Evolutionary conservation across 2,888 invertebrate species (phyloP).

Genomic region (Pomacea canaliculata): DNA sequence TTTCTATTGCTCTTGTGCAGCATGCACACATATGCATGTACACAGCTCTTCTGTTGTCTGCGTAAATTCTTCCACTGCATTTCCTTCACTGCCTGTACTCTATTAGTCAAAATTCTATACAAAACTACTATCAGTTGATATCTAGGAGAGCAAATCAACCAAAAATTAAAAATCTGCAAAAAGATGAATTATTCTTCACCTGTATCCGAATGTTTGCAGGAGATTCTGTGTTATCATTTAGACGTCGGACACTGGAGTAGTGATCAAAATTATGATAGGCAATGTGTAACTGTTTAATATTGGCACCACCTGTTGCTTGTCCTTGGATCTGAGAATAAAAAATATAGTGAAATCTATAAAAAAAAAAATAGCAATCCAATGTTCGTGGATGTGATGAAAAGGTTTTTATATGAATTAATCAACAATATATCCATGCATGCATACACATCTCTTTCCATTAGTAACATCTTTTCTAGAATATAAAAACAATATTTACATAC

Average conservation of each 20-base stretch:
- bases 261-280: conserved; percentile 72
- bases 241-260: conserved; percentile 70
- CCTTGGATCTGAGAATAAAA: conserved; percentile 62
- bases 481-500: conserved; percentile 43
- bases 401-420: background rate
- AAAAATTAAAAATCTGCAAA: too few relatives aligned
- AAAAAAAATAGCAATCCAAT: background rate
- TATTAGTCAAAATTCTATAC: too few relatives aligned
- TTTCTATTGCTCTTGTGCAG: too few relatives aligned
- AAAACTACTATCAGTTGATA: too few relatives aligned
- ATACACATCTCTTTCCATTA: too few relatives aligned
- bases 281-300: conserved; percentile 69
- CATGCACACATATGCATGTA: too few relatives aligned
- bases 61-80: too few relatives aligned
- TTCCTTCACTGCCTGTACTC: too few relatives aligned
- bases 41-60: too few relatives aligned
- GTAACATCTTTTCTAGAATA: too few relatives aligned
- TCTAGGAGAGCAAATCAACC: too few relatives aligned
- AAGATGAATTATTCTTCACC: conserved; percentile 10
- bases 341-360: background rate
- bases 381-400: background rate
- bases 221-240: conserved; percentile 65
- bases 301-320: conserved; percentile 33
- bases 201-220: conserved; percentile 64
- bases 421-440: too few relatives aligned